Evolutionary conservation across 2,797 vertebrate species (phyloP).

Genomic region (Fistularia tabacaria): DNA sequence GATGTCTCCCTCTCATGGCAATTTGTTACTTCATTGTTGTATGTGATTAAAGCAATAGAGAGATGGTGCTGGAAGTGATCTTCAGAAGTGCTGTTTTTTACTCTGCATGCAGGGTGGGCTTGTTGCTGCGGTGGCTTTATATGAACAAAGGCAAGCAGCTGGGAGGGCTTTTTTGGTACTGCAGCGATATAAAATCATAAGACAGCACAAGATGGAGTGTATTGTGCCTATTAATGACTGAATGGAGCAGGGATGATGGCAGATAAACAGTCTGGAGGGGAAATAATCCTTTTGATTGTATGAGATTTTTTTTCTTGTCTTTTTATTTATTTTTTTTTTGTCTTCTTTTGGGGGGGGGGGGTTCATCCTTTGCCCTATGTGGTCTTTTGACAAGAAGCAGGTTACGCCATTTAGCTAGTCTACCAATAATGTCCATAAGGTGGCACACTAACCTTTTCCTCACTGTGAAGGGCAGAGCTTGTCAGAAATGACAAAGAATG

Average conservation of each 20-base stretch:
- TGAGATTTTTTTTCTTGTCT: constrained; percentile 15
- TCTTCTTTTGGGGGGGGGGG: too few relatives aligned
- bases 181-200: constrained; percentile 7
- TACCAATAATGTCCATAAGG: constrained; percentile 49
- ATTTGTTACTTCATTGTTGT: constrained; percentile 69
- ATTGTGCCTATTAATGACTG: constrained; percentile 56
- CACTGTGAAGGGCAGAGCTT: constrained; percentile 2
- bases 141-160: neutral
- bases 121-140: neutral
- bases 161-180: neutral
- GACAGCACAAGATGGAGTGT: constrained; percentile 31
- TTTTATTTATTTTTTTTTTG: constrained; percentile 16
- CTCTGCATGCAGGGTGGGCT: constrained; percentile 37
- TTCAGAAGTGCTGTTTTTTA: constrained; percentile 48
- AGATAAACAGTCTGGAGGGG: constrained; percentile 24
- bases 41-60: constrained; percentile 76
- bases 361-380: neutral
- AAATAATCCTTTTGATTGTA: constrained; percentile 16
- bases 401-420: constrained; percentile 22
- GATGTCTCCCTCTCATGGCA: constrained; percentile 63
- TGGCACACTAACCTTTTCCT: constrained; percentile 39
- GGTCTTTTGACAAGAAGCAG: neutral
- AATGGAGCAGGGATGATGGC: constrained; percentile 35
- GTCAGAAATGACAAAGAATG: constrained; percentile 6
- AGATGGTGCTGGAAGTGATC: constrained; percentile 62